Evolutionary conservation across 2,797 vertebrate genomes (phyloP), one percentile per base, ranked within the genome.

Genomic region (Merluccius polli): DNA sequence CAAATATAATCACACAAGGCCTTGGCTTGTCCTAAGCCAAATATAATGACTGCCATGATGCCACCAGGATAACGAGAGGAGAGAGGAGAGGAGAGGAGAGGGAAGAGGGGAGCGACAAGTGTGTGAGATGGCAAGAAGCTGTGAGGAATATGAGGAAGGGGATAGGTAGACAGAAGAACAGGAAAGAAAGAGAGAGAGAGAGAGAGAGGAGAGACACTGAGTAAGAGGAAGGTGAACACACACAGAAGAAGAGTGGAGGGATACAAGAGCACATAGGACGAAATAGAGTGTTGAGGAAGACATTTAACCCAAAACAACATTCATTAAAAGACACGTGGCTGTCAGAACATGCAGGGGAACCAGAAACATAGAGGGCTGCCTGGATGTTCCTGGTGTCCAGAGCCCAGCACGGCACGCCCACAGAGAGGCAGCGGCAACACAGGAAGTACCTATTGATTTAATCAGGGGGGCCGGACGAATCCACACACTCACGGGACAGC

Each of bases 371-470:
- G 86, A 76, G 33, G 3, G 72, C 75, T 10, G 74, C 36, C 71
- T 44, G 82, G 81, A 88, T 87, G 86, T 86, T 84, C 81, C 74
- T 31, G 77, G 74, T 9, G 73, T 73, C 73, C 69, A 75, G 70
- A 83, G 52, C 77, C 77, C 82, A 59, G 52, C 41, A 88, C 86
- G 65, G 85, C 75, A 41, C 33, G 6, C 74, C 76, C 79, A 11
- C 75, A 73, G 65, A 72, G 74, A 77, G 15, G 84, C 80, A 79
- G 83, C 18, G 73, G 81, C 76, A 59, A 15, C 70, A 78, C 48
- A 78, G 74, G 52, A 71, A 86, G 85, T 95, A 96, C 95, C 95
- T 96, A 95, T 94, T 94, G 87, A 93, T 84, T 88, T 88, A 89
- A 87, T 89, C 79, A 87, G 87, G 92, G 83, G 84, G 92, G 88